Percentiles rank a stretch among this genome's conserved stretches.
Evolutionary conservation across 2,888 invertebrate genomes (phyloP).

Genomic region (Leistus spinibarbis): DNA sequence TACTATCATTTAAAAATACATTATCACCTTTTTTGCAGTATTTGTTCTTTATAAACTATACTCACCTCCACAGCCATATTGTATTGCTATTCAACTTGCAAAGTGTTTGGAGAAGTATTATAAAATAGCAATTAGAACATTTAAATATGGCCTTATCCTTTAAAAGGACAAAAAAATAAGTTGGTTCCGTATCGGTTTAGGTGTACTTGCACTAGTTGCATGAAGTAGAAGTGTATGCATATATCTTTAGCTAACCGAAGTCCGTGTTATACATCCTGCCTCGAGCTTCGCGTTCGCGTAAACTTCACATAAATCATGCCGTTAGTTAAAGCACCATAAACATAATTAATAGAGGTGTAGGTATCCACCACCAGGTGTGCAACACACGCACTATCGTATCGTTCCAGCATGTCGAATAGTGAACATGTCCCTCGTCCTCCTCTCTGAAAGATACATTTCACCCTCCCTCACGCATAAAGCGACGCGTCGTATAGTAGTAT

Average conservation of each 20-base stretch:
- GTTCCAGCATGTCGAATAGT: background rate
- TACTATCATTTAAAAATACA: too few relatives aligned
- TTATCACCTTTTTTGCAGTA: too few relatives aligned
- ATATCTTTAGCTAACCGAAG: background rate
- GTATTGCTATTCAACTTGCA: too few relatives aligned
- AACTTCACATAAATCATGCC: conserved; percentile 29
- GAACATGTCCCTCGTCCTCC: background rate
- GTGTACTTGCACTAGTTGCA: too few relatives aligned
- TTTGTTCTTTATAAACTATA: too few relatives aligned
- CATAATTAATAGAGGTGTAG: conserved; percentile 39
- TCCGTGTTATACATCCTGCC: background rate
- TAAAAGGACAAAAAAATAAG: too few relatives aligned
- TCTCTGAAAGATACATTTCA: background rate
- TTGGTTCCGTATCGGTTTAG: too few relatives aligned
- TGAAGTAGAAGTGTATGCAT: too few relatives aligned
- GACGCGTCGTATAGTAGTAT: conserved; percentile 41
- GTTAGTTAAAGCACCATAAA: conserved; percentile 38
- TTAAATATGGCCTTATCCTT: too few relatives aligned
- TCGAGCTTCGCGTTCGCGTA: conserved; percentile 8
- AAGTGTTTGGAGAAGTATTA: too few relatives aligned
- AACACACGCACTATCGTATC: conserved; percentile 26
- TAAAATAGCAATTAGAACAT: too few relatives aligned
- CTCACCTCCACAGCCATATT: too few relatives aligned
- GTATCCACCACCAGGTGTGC: conserved; percentile 36
- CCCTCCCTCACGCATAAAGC: background rate